Base-by-base conservation (phyloP, 2,888 invertebrate genomes). In the Ectemnius cavifrons region DNA sequence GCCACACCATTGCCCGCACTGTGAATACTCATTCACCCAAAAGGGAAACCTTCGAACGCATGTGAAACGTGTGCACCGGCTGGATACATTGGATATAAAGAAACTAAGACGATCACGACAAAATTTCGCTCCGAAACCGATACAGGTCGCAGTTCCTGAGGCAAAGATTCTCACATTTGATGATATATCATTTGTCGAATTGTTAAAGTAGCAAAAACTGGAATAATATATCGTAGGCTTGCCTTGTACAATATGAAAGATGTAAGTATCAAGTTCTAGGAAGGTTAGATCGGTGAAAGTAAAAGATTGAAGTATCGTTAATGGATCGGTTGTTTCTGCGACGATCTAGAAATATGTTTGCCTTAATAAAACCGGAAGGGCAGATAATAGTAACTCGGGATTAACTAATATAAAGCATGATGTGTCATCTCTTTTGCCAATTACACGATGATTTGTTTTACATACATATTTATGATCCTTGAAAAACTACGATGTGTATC, bases 1-100 rank as follows among this genome's bases (percentile, higher is more conserved):
- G 59, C 93, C 94, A 0, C 92, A 92, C 85, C 88, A 89, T 3
- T 95, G 94, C 86, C 90, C 92, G 0, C 91, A 93, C 75, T 95
- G 94, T 86, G 91, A 92, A n/a, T 92, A 92, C 79, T 92, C 92
- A 11, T 94, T 94, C 85, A 92, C 92, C n/a, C 92, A 92, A 75
- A 93, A 92, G 81, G 93, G 93, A 45, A 93, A 93, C 85, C 89
- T 94, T 8, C 92, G 93, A 78, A 93, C 93, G 0, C 94, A 94
- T 85, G 91, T 94, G 63, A 92, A 92, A 87, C 91, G 94, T 85
- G 87, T 86, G 2, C 89, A 90, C 77, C 86, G 85, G n/a, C 14
- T 87, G 5, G 86, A 89, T 18, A 75, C 81, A 0, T 56, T 76
- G 1, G 85, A 86, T 2, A 72, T 70, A 0, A 86, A 83, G 27